Percentiles rank a stretch among this genome's conserved stretches.
These are phyloP conservation scores for Phocides pigmalion DNA, from an alignment of 1,140 invertebrate species.

Conservation along the genomic window DNA sequence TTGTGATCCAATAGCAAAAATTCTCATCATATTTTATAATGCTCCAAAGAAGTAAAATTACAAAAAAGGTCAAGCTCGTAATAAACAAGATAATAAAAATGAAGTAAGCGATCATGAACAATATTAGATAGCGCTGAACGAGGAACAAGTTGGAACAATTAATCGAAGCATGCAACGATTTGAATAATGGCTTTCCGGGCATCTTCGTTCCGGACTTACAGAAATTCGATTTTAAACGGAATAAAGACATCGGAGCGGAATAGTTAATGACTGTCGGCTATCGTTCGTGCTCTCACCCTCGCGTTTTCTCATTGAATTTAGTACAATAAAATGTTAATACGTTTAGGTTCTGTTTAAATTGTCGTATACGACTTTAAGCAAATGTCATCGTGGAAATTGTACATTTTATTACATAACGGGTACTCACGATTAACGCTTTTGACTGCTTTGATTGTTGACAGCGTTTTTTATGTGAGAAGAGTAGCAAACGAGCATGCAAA, in stretches of 20 bases:
- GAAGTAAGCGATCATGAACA: conserved; percentile 14
- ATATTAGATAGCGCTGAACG: conserved; percentile 11
- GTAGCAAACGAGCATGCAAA: no score
- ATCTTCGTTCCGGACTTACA: conserved; percentile 7
- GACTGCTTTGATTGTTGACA: no score
- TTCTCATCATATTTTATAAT: no score
- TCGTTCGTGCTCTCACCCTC: conserved; percentile 6
- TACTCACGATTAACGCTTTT: no score
- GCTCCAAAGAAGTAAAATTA: no score
- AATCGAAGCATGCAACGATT: conserved; percentile 30
- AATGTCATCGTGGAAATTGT: no score
- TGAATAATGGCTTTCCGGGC: conserved; percentile 21
- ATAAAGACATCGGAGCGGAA: conserved; percentile 21
- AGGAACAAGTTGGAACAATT: conserved; percentile 20
- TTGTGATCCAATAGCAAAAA: no score
- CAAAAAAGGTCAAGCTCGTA: background rate
- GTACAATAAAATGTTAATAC: conserved; percentile 2
- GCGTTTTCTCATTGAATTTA: conserved; percentile 1
- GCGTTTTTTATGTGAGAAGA: no score
- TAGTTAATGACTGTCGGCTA: conserved; percentile 21
- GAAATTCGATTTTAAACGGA: conserved; percentile 25
- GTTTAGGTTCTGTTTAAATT: background rate
- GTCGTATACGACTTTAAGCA: no score
- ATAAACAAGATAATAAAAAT: background rate
- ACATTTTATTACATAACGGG: no score